Conservation (phyloP, 2,113 vertebrate species). For the Camelus bactrianus region DNA sequence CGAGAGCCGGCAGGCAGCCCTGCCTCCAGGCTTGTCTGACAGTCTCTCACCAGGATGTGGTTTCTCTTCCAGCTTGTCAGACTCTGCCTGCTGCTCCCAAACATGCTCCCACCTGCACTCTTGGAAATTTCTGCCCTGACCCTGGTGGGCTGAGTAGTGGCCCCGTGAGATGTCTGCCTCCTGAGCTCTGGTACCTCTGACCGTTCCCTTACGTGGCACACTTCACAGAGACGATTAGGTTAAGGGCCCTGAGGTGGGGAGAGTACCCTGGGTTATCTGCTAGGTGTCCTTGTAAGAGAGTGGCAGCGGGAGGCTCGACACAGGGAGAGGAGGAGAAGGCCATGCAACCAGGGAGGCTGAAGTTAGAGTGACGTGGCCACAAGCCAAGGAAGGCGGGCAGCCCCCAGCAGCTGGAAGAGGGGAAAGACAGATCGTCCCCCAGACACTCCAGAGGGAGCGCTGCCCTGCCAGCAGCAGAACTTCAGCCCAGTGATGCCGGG, state of each 20-base stretch:
- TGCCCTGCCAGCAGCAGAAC: neutral
- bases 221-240: neutral
- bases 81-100: neutral
- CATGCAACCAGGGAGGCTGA: neutral
- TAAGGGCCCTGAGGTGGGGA: neutral
- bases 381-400: neutral
- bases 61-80: neutral
- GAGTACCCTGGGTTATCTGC: neutral
- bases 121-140: neutral
- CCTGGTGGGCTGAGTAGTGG: neutral
- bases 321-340: neutral
- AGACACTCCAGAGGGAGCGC: neutral
- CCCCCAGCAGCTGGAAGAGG: neutral
- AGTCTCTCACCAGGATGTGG: accelerated
- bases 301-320: neutral
- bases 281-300: neutral
- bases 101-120: neutral
- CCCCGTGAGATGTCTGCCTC: neutral
- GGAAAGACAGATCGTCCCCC: no score
- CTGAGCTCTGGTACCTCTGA: neutral
- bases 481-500: neutral
- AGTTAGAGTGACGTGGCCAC: neutral
- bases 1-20: no score
- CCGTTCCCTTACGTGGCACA: neutral
- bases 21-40: accelerated